Evolutionary conservation across 2,888 invertebrate species (phyloP).

Genomic region (Neoitamus cyanurus): DNA sequence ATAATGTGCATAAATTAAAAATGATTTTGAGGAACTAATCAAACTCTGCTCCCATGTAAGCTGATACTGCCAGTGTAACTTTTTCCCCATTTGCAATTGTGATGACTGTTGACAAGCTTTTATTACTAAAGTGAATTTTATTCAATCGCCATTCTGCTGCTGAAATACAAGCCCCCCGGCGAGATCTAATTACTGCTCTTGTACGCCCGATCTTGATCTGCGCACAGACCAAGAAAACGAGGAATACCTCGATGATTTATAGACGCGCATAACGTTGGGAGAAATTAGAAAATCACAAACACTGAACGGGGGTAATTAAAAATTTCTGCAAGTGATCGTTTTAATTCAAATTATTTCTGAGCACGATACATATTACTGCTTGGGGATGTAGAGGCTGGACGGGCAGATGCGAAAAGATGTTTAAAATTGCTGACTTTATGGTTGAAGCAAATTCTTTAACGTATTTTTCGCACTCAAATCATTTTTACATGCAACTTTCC

Average conservation of each 20-base stretch:
- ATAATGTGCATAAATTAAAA: slow-evolving; percentile 32
- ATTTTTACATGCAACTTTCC: neutral
- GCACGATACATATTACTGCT: neutral
- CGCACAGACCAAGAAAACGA: neutral
- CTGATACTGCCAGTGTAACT: neutral
- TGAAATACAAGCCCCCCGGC: neutral
- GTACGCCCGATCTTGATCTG: neutral
- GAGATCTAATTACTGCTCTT: neutral
- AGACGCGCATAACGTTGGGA: neutral
- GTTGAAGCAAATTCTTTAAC: neutral
- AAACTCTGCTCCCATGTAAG: neutral
- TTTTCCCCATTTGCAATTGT: neutral
- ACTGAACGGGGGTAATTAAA: neutral
- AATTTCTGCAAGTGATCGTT: neutral
- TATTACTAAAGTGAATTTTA: neutral
- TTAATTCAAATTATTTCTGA: neutral
- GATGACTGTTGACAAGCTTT: slow-evolving; percentile 14
- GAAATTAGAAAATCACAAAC: neutral
- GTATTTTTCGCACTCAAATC: neutral
- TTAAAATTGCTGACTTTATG: neutral
- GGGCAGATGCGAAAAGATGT: neutral
- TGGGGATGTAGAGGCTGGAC: neutral
- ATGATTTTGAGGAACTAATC: slow-evolving; percentile 6
- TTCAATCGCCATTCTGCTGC: neutral
- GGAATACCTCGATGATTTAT: neutral